Conservation (phyloP, 2,113 vertebrate species). For the Pithys albifrons region DNA sequence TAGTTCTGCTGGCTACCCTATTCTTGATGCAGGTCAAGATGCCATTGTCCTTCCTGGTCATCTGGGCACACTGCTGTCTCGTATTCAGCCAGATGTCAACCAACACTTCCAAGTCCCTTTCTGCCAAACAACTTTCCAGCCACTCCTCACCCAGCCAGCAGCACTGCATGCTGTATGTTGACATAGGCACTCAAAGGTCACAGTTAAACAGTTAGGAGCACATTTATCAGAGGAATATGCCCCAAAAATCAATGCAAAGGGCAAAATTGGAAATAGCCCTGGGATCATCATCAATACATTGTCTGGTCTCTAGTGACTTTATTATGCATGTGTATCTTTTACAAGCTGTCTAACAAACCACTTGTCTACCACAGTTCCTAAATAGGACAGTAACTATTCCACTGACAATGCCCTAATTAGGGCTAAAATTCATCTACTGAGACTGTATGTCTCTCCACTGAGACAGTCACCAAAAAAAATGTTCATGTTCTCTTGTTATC, state of each 20-base stretch:
- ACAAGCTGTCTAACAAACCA: constrained; percentile 17
- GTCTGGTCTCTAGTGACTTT: constrained; percentile 44
- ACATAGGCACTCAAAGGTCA: neutral
- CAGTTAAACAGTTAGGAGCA: neutral
- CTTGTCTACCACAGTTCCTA: constrained; percentile 50
- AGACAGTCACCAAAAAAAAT: constrained; percentile 2
- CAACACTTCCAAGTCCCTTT: neutral
- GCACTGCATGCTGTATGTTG: neutral
- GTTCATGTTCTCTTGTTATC: neutral
- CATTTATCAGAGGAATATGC: neutral
- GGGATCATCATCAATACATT: neutral
- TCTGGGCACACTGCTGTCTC: neutral
- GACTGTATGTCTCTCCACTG: neutral
- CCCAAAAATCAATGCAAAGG: neutral
- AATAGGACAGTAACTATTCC: constrained; percentile 41
- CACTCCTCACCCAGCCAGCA: neutral
- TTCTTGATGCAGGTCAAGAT: neutral
- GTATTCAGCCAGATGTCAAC: neutral
- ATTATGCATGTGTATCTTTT: constrained; percentile 22
- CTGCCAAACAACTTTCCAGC: neutral
- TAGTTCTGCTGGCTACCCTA: neutral
- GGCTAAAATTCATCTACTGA: constrained; percentile 39
- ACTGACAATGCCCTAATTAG: constrained; percentile 47
- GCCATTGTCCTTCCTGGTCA: neutral
- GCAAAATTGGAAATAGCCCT: constrained; percentile 13